A percentile compares a stretch with the other conserved stretches of the same genome.
phyloP scores from a whole-genome alignment of 2,113 vertebrate genomes.

The Ploceus nigricollis region DNA sequence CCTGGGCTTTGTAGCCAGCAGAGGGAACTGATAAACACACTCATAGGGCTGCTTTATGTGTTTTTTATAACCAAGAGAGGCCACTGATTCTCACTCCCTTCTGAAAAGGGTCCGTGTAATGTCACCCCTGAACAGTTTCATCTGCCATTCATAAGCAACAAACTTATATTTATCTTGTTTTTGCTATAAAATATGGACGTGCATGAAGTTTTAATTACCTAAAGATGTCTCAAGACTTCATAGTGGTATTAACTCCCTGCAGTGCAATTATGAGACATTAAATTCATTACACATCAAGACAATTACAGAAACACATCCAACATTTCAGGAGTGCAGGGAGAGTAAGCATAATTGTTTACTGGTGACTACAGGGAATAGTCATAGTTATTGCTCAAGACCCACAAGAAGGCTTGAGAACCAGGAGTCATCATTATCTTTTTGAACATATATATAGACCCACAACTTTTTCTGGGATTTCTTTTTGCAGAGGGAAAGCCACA shows the following conservation, averaged over 20 bases:
- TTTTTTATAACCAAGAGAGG: constrained; percentile 10
- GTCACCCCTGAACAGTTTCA: background rate
- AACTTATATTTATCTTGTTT: background rate
- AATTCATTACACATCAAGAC: constrained; percentile 60
- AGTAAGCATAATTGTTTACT: constrained; percentile 34
- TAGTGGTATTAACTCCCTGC: constrained; percentile 21
- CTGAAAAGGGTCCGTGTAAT: background rate
- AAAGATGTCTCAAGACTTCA: constrained; percentile 38
- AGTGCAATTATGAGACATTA: constrained; percentile 42
- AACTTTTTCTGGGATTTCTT: background rate
- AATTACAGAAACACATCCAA: constrained; percentile 61
- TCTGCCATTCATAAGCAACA: background rate
- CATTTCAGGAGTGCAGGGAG: constrained; percentile 35
- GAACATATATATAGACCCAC: background rate
- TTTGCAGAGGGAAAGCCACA: background rate
- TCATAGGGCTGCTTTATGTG: background rate
- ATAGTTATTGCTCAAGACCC: constrained; percentile 12
- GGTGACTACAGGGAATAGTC: constrained; percentile 19
- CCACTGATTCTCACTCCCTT: background rate
- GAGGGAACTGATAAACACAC: constrained; percentile 46
- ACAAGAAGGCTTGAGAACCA: constrained; percentile 7
- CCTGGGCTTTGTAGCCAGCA: constrained; percentile 56
- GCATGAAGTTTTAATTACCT: constrained; percentile 6
- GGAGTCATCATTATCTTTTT: background rate
- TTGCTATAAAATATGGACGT: background rate